Conservation (phyloP, 2,888 invertebrate genomes). For the Embidobia sp. region DNA sequence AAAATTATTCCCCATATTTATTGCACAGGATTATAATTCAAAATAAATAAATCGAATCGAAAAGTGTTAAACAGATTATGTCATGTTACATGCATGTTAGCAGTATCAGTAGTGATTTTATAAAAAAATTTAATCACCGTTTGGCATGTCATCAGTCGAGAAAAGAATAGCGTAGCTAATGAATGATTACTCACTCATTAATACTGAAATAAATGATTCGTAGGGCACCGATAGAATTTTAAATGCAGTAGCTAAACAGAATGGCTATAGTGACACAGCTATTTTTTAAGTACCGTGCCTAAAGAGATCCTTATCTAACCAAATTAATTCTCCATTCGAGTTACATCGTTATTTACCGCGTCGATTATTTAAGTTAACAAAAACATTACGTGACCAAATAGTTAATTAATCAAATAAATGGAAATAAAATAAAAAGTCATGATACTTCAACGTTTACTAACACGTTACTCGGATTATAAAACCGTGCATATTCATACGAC, state of each 20-base stretch:
- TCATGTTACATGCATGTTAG: slow-evolving; percentile 50
- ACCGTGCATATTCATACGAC: too few relatives aligned
- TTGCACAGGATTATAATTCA: too few relatives aligned
- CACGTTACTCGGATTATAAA: too few relatives aligned
- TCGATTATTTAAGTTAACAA: not conserved
- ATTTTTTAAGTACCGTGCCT: slow-evolving; percentile 52
- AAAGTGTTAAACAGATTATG: slow-evolving; percentile 55
- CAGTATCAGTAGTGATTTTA: slow-evolving; percentile 56
- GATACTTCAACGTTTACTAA: too few relatives aligned
- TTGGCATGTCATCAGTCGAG: slow-evolving; percentile 50
- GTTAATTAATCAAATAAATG: too few relatives aligned
- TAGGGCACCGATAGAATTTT: slow-evolving; percentile 43
- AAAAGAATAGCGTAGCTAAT: slow-evolving; percentile 59
- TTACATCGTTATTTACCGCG: not conserved
- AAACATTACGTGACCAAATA: too few relatives aligned
- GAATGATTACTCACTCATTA: slow-evolving; percentile 62
- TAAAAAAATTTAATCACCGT: slow-evolving; percentile 59
- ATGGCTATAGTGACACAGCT: slow-evolving; percentile 55
- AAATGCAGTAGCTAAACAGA: slow-evolving; percentile 55
- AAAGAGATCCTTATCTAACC: slow-evolving; percentile 49
- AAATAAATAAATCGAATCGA: slow-evolving; percentile 8
- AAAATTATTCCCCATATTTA: too few relatives aligned
- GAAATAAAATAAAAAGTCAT: too few relatives aligned
- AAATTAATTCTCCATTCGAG: slow-evolving; percentile 31
- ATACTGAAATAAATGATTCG: slow-evolving; percentile 58